A percentile compares a stretch with the other conserved stretches of the same genome.
These are phyloP conservation scores for Hemaris fuciformis DNA, from an alignment of 2,888 invertebrate species.

Conservation along the genomic window DNA sequence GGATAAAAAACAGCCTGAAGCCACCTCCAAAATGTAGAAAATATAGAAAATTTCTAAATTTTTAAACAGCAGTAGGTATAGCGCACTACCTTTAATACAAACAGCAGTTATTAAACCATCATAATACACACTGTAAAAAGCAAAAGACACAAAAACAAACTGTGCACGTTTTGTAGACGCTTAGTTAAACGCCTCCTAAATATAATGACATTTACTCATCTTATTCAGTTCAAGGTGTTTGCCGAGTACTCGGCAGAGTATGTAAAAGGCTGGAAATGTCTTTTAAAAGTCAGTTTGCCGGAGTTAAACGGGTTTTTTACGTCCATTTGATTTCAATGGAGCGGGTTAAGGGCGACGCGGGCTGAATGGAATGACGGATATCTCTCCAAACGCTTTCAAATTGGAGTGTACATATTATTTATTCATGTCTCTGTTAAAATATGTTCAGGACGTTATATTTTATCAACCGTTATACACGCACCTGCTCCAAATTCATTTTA, in stretches of 20 bases:
- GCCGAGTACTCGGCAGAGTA: not conserved
- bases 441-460: no score
- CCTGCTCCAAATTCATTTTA: no score
- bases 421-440: not conserved
- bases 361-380: conserved; percentile 4
- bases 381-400: not conserved
- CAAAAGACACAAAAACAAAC: no score
- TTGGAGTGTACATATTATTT: conserved; percentile 1
- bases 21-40: no score
- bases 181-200: not conserved
- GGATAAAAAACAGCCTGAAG: no score
- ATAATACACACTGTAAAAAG: not conserved
- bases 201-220: not conserved
- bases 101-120: no score
- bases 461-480: no score
- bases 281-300: conserved; percentile 7
- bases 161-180: no score
- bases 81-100: no score
- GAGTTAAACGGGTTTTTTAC: conserved; percentile 7
- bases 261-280: conserved; percentile 1
- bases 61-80: no score
- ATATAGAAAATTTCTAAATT: no score
- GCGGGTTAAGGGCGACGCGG: not conserved
- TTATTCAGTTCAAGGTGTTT: not conserved
- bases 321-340: conserved; percentile 4